Evolutionary conservation across 1,140 invertebrate species (phyloP).

Genomic region (Schlechtendalia chinensis): DNA sequence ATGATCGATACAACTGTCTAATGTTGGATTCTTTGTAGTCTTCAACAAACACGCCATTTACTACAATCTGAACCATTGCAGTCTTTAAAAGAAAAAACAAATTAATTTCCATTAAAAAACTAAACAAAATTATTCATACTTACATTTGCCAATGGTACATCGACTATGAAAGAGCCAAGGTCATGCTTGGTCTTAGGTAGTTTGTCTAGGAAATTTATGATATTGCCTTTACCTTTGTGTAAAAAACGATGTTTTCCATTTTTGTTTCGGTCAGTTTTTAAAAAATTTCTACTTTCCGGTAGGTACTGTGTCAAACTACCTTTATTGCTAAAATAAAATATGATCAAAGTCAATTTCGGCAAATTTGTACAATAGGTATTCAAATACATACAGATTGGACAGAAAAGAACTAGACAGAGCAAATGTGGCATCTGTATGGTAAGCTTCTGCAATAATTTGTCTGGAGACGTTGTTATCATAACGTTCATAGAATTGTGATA

Average conservation of each 20-base stretch:
- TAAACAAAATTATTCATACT: neutral
- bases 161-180: slow-evolving; percentile 31
- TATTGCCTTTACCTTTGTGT: slow-evolving; percentile 16
- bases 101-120: no score
- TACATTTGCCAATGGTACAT: slow-evolving; percentile 39
- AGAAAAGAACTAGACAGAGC: slow-evolving; percentile 13
- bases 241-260: neutral
- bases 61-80: slow-evolving; percentile 24
- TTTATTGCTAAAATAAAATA: slow-evolving; percentile 23
- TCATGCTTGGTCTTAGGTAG: slow-evolving; percentile 41
- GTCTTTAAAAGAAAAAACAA: neutral
- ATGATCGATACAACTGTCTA: neutral
- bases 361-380: neutral
- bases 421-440: slow-evolving; percentile 39
- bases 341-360: neutral
- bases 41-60: slow-evolving; percentile 40
- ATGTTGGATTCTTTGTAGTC: neutral
- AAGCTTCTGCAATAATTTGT: slow-evolving; percentile 30
- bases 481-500: slow-evolving; percentile 14
- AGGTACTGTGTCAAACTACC: slow-evolving; percentile 19
- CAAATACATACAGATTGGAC: neutral
- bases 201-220: slow-evolving; percentile 22
- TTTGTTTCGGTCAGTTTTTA: neutral
- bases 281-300: slow-evolving; percentile 4
- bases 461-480: slow-evolving; percentile 31